Conservation (phyloP, 2,797 vertebrate species). For the Pangasius larnaudii region DNA sequence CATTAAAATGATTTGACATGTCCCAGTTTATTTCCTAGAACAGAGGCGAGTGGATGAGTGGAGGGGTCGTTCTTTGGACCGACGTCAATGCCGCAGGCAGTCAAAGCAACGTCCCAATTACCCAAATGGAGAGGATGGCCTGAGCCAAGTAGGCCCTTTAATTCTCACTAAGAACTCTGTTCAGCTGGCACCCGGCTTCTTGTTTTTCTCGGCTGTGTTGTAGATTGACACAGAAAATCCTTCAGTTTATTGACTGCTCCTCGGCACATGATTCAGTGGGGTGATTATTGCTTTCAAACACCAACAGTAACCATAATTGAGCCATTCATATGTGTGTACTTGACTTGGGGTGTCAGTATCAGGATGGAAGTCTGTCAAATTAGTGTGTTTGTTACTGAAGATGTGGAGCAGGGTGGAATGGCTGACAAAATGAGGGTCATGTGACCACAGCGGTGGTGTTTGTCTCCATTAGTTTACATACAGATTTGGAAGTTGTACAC, state of each 20-base stretch:
- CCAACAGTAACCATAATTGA: conserved; percentile 31
- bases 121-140: conserved; percentile 41
- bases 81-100: conserved; percentile 43
- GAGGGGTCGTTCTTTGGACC: conserved; percentile 37
- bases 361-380: conserved; percentile 6
- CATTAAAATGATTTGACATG: conserved; percentile 26
- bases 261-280: conserved; percentile 26
- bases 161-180: conserved; percentile 54
- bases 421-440: not conserved
- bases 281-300: conserved; percentile 28
- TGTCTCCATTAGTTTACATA: not conserved
- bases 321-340: conserved; percentile 33
- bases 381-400: not conserved
- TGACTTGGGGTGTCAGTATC: conserved; percentile 6
- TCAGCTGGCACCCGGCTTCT: conserved; percentile 37
- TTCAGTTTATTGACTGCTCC: conserved; percentile 41
- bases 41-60: conserved; percentile 16
- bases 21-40: conserved; percentile 33
- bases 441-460: not conserved
- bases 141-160: conserved; percentile 53
- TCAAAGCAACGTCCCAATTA: conserved; percentile 55
- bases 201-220: conserved; percentile 41
- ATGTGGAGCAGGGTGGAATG: not conserved
- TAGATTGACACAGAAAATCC: conserved; percentile 47
- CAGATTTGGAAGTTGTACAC: not conserved